Evolutionary conservation across 2,113 vertebrate genomes (phyloP).

Genomic region (Perca schrenkii): DNA sequence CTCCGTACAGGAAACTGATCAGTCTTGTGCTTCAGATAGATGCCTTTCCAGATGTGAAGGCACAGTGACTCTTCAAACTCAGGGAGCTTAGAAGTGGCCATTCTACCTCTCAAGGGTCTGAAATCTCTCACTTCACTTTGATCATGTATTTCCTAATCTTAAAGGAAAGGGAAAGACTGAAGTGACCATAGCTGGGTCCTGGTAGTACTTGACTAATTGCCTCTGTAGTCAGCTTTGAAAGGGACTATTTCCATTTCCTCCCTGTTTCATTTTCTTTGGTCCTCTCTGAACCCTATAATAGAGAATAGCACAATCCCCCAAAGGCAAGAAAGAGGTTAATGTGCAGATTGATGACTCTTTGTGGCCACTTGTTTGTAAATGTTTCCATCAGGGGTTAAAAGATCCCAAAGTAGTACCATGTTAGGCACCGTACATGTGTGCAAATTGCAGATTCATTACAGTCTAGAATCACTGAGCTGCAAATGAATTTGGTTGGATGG

Average conservation of each 20-base stretch:
- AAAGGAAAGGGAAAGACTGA: conserved; percentile 40
- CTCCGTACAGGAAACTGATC: conserved; percentile 53
- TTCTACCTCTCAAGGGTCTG: conserved; percentile 25
- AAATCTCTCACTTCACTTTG: conserved; percentile 44
- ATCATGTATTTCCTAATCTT: conserved; percentile 32
- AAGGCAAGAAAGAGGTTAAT: conserved; percentile 75
- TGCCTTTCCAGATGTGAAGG: conserved; percentile 60
- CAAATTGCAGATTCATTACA: conserved; percentile 83
- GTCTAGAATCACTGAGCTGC: conserved; percentile 72
- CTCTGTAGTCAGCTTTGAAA: conserved; percentile 61
- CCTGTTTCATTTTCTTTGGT: conserved; percentile 57
- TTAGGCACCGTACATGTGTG: conserved; percentile 76
- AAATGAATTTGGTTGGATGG: conserved; percentile 80
- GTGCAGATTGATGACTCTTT: conserved; percentile 80
- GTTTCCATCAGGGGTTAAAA: conserved; percentile 82
- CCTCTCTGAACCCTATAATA: conserved; percentile 72
- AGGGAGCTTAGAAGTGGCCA: conserved; percentile 11
- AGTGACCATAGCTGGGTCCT: conserved; percentile 51
- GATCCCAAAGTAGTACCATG: conserved; percentile 74
- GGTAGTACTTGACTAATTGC: conserved; percentile 58
- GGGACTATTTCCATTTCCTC: conserved; percentile 61
- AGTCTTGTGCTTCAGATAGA: conserved; percentile 44
- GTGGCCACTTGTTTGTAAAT: conserved; percentile 85
- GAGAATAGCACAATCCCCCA: conserved; percentile 68
- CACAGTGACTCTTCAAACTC: conserved; percentile 31